phyloP scores from a whole-genome alignment of 2,797 vertebrate species.

The Sebastes hubbsi region DNA sequence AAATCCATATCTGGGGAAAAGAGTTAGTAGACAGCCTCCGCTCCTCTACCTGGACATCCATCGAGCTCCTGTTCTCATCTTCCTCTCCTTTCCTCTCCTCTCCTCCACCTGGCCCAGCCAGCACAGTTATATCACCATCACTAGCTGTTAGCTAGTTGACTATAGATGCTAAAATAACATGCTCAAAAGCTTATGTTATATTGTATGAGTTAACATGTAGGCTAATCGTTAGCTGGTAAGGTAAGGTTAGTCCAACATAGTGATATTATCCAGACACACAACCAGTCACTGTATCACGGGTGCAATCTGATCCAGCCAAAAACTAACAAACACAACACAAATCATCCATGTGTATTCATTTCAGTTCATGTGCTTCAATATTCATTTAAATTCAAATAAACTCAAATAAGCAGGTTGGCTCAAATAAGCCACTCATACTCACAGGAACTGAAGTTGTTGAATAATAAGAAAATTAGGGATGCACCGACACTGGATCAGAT shows the following conservation, averaged over 20 bases:
- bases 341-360: neutral
- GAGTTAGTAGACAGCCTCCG: neutral
- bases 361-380: neutral
- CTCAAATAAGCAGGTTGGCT: neutral
- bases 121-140: neutral
- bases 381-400: neutral
- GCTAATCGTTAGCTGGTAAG: neutral
- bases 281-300: neutral
- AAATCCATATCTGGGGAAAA: conserved; percentile 31
- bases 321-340: neutral
- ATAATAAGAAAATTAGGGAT: neutral
- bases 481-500: too few relatives aligned
- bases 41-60: neutral
- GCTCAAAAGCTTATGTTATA: neutral
- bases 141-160: neutral
- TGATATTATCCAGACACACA: neutral
- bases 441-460: neutral
- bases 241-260: neutral
- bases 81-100: neutral
- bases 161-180: neutral
- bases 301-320: neutral
- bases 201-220: neutral
- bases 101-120: neutral
- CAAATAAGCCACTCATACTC: neutral
- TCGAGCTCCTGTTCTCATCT: neutral